These are phyloP conservation scores for Anaspis maculata DNA, from an alignment of 2,888 invertebrate genomes.

Conservation along the genomic window DNA sequence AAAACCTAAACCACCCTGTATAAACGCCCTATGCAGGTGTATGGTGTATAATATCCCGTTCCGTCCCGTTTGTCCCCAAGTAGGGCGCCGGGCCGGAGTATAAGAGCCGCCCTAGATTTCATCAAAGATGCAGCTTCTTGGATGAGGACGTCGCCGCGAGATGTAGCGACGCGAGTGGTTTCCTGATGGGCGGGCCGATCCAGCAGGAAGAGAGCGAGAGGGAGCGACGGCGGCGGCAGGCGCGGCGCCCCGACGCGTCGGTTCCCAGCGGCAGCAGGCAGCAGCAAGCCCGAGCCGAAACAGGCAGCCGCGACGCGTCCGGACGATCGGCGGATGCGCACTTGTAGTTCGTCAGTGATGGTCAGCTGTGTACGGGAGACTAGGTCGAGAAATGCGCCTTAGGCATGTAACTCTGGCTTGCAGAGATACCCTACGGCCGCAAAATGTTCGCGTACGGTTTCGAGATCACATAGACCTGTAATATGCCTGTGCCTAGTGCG, in stretches of 20 bases:
- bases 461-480: slow-evolving; percentile 53
- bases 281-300: slow-evolving; percentile 14
- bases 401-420: slow-evolving; percentile 38
- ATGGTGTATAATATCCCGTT: no score
- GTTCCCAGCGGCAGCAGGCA: slow-evolving; percentile 19
- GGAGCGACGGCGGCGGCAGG: slow-evolving; percentile 25
- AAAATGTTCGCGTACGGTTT: slow-evolving; percentile 51
- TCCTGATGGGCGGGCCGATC: slow-evolving; percentile 13
- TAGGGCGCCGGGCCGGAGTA: no score
- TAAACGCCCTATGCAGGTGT: no score
- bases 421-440: slow-evolving; percentile 41
- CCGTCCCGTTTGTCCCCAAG: no score
- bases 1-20: no score
- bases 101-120: no score
- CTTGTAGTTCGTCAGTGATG: slow-evolving; percentile 35
- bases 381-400: slow-evolving; percentile 39
- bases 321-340: slow-evolving; percentile 31
- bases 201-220: slow-evolving; percentile 3
- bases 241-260: slow-evolving; percentile 26
- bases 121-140: no score
- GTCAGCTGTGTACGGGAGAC: slow-evolving; percentile 37
- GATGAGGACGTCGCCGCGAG: no score
- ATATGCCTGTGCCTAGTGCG: slow-evolving; percentile 41
- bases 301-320: slow-evolving; percentile 24
- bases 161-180: no score